These are phyloP conservation scores for Eristalis arbustorum DNA, from an alignment of 2,888 invertebrate species.

Conservation along the genomic window DNA sequence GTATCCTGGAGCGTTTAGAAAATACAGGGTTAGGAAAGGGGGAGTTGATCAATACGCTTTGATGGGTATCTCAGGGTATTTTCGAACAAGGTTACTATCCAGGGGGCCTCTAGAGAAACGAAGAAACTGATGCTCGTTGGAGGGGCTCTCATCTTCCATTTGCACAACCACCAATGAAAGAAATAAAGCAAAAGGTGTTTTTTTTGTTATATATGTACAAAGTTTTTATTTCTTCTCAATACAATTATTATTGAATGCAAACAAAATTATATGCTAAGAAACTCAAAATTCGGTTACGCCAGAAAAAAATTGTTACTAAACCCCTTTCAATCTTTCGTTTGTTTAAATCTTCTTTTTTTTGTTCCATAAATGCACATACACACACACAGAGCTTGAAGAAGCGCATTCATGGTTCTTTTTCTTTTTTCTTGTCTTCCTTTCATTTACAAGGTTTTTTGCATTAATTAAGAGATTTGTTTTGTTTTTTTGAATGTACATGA, in stretches of 20 bases:
- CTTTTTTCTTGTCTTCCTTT: not conserved
- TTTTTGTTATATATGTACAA: slow-evolving; percentile 50
- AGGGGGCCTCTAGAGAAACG: too few relatives aligned
- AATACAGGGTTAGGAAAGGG: too few relatives aligned
- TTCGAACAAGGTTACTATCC: too few relatives aligned
- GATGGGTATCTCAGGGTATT: too few relatives aligned
- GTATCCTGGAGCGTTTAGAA: too few relatives aligned
- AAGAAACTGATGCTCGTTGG: too few relatives aligned
- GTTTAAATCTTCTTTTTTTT: not conserved
- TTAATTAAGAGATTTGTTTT: not conserved
- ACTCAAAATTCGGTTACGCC: slow-evolving; percentile 29
- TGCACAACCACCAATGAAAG: not conserved
- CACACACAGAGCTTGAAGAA: slow-evolving; percentile 4
- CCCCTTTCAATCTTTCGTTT: not conserved
- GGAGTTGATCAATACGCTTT: too few relatives aligned
- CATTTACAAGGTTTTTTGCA: slow-evolving; percentile 9
- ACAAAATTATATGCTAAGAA: slow-evolving; percentile 25
- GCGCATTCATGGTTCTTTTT: slow-evolving; percentile 1
- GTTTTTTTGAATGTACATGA: not conserved
- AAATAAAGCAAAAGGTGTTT: not conserved
- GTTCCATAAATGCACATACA: slow-evolving; percentile 12
- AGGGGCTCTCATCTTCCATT: too few relatives aligned
- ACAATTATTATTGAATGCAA: slow-evolving; percentile 34
- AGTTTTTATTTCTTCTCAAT: slow-evolving; percentile 49
- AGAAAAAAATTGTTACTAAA: slow-evolving; percentile 11